Evolutionary conservation across 2,797 vertebrate species (phyloP).

Genomic region (Lates japonicus): DNA sequence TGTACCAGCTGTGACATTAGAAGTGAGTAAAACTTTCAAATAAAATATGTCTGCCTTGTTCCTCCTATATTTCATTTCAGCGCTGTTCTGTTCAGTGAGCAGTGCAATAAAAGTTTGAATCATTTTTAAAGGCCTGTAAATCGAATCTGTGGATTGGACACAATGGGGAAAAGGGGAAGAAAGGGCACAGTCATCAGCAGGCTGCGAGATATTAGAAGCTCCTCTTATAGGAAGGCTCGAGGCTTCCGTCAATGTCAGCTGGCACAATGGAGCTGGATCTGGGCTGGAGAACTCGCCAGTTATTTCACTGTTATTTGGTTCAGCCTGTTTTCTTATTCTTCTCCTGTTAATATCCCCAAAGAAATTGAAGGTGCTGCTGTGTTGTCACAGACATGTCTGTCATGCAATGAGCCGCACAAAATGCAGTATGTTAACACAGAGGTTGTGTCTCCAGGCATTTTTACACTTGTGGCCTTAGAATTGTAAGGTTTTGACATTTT

Average conservation of each 20-base stretch:
- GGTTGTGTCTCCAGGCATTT: neutral
- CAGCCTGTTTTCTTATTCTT: constrained; percentile 59
- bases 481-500: neutral
- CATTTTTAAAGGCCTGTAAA: constrained; percentile 83
- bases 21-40: constrained; percentile 76
- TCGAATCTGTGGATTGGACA: constrained; percentile 83
- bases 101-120: constrained; percentile 81
- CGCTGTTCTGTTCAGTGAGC: constrained; percentile 71
- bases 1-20: constrained; percentile 67
- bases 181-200: constrained; percentile 86
- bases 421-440: neutral
- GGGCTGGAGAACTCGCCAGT: constrained; percentile 40
- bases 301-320: constrained; percentile 70
- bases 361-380: constrained; percentile 40
- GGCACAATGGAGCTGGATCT: constrained; percentile 68
- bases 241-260: constrained; percentile 82
- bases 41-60: constrained; percentile 76
- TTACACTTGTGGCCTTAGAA: neutral
- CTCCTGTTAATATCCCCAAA: constrained; percentile 45
- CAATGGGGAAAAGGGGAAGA: constrained; percentile 77
- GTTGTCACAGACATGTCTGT: constrained; percentile 23
- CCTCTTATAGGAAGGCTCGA: constrained; percentile 63
- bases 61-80: constrained; percentile 77
- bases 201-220: constrained; percentile 72
- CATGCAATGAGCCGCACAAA: constrained; percentile 19